Conservation (phyloP, 1,140 invertebrate genomes). For the Tetramorium simillimum region DNA sequence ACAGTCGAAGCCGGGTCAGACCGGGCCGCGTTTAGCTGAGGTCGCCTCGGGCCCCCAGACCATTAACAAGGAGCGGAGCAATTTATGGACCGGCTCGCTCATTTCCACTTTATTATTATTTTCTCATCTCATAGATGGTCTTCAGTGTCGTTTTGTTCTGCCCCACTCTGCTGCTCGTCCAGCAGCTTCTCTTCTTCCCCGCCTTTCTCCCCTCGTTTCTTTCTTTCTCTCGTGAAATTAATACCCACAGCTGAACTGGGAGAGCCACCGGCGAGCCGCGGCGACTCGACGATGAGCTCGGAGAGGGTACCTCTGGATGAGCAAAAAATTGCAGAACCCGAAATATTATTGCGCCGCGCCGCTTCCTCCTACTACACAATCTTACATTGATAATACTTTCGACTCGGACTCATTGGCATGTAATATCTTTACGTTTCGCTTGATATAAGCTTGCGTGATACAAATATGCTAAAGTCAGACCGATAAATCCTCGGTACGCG, state of each 20-base stretch:
- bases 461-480: background rate
- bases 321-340: constrained; percentile 74
- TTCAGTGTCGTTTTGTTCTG: constrained; percentile 79
- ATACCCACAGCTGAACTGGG: constrained; percentile 74
- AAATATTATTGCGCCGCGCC: constrained; percentile 70
- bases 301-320: constrained; percentile 62
- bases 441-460: constrained; percentile 65
- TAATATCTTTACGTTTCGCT: constrained; percentile 3
- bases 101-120: constrained; percentile 86
- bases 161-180: constrained; percentile 65
- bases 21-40: constrained; percentile 83
- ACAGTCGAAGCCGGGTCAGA: constrained; percentile 80
- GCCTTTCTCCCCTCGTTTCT: constrained; percentile 64
- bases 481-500: constrained; percentile 64
- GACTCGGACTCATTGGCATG: background rate
- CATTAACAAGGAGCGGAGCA: constrained; percentile 86
- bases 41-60: constrained; percentile 83
- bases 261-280: constrained; percentile 66
- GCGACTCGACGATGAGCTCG: constrained; percentile 68
- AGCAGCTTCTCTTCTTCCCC: constrained; percentile 56
- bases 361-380: constrained; percentile 31
- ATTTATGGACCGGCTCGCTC: constrained; percentile 85
- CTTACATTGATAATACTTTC: constrained; percentile 63
- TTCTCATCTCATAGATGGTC: constrained; percentile 85
- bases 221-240: constrained; percentile 75